Conservation (phyloP, 2,113 vertebrate species). For the Chaetorhynchus papuensis region DNA sequence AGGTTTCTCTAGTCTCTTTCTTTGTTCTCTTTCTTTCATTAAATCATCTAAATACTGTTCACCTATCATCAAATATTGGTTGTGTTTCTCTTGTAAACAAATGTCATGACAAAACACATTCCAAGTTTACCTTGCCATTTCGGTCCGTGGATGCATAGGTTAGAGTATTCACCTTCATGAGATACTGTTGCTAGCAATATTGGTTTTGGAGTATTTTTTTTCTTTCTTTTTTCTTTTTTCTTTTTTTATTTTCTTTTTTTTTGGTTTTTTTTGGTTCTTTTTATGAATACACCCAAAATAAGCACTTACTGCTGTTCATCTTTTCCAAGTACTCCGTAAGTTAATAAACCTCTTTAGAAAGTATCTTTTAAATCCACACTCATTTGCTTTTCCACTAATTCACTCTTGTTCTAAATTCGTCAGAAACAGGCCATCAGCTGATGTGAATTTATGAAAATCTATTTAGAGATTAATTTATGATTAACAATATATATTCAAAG, state of each 20-base stretch:
- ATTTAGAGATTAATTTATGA: background rate
- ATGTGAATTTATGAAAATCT: background rate
- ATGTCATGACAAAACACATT: background rate
- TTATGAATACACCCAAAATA: background rate
- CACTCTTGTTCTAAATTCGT: background rate
- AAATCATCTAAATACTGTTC: background rate
- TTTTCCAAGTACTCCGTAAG: background rate
- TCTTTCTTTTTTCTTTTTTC: fast-evolving
- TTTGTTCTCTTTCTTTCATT: background rate
- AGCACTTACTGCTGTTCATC: background rate
- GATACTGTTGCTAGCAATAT: background rate
- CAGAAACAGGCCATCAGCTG: background rate
- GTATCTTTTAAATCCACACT: background rate
- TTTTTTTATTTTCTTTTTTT: fast-evolving
- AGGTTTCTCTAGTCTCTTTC: background rate
- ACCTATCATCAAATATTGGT: background rate
- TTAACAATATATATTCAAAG: fast-evolving
- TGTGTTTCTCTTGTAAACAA: background rate
- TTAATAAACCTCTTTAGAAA: background rate
- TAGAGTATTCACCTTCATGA: background rate
- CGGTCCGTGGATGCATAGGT: fast-evolving
- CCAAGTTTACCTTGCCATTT: background rate
- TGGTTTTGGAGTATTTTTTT: background rate
- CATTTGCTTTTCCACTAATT: background rate
- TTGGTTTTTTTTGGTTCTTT: too few relatives aligned